Percentiles rank a stretch among this genome's conserved stretches.
Evolutionary conservation across 2,888 invertebrate genomes (phyloP).

Genomic region (Silvanus unidentatus): DNA sequence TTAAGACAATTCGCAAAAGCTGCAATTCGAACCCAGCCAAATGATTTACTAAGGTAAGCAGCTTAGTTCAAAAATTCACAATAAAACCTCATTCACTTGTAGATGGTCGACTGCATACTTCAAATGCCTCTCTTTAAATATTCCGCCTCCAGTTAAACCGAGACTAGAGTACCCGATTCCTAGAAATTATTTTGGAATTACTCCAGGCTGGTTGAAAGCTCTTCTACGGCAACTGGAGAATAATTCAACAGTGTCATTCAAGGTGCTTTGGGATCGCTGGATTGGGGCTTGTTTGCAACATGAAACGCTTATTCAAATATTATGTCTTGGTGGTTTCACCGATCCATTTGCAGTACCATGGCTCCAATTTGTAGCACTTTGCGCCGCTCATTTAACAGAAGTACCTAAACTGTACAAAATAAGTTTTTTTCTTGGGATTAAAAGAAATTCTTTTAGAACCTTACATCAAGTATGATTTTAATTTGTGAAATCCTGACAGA

Average conservation of each 20-base stretch:
- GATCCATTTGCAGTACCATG: slow-evolving; percentile 60
- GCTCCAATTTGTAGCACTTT: slow-evolving; percentile 68
- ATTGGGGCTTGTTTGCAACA: slow-evolving; percentile 60
- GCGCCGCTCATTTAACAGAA: slow-evolving; percentile 62
- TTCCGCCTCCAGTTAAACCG: slow-evolving; percentile 76
- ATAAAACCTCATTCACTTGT: slow-evolving; percentile 8
- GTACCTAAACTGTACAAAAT: slow-evolving; percentile 47
- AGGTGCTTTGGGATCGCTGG: slow-evolving; percentile 53
- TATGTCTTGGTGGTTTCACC: slow-evolving; percentile 65
- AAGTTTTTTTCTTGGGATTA: slow-evolving; percentile 3
- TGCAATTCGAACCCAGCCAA: slow-evolving; percentile 84
- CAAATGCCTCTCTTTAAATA: slow-evolving; percentile 66
- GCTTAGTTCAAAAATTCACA: slow-evolving; percentile 3
- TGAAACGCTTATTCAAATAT: slow-evolving; percentile 59
- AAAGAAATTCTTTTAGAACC: slow-evolving; percentile 49
- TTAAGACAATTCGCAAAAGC: slow-evolving; percentile 86
- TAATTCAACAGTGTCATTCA: slow-evolving; percentile 38
- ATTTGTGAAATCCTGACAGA: slow-evolving; percentile 76
- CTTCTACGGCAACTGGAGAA: slow-evolving; percentile 67
- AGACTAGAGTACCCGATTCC: slow-evolving; percentile 67
- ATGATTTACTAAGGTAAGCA: slow-evolving; percentile 62
- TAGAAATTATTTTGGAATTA: slow-evolving; percentile 66
- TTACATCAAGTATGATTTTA: slow-evolving; percentile 72
- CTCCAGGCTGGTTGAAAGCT: slow-evolving; percentile 72
- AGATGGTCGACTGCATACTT: slow-evolving; percentile 82